Evolutionary conservation across 2,888 invertebrate species (phyloP), one percentile per base, ranked within the genome.

Genomic region (Arrhopalites spinosus): DNA sequence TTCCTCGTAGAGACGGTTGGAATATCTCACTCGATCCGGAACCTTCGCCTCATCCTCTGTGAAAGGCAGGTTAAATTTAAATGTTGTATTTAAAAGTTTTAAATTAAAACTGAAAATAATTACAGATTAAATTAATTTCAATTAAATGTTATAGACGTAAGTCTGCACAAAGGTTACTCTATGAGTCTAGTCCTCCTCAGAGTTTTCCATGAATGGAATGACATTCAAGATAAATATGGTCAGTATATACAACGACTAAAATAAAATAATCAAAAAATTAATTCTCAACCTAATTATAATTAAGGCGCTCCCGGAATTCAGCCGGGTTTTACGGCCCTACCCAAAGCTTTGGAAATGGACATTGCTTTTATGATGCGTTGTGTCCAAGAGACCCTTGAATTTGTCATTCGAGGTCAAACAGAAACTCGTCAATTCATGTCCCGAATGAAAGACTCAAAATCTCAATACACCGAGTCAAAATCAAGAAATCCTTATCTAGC

Each of bases 211-310:
- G 68, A 74, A 50, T 74, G 74, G 74, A 45, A 53, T 23, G 8
- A 43, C 25, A 74, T 74, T 68, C 74, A 74, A 68, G 68, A 68
- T 30, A 74, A 67, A 36, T 59, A 68, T 11, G 74, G 74, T 68
- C 20, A 30, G 23, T 2, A 20, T 23, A 25, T 67, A 13, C 11
- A 20, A 2, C 36, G 3, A 36, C 5, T 66, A 45, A 20, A 13
- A 25, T 47, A 17, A 47, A 68, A 43, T 43, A 5, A 43, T 5
- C 25, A 5, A 17, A n/a, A 64, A 23, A 8, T 29, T 5, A 27
- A 29, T 27, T 64, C n/a, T 29, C 13, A n/a, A n/a, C n/a, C n/a
- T n/a, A n/a, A n/a, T n/a, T n/a, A n/a, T n/a, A n/a, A n/a, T n/a
- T n/a, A 8, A 70, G 71, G 71, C 8, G 74, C 74, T 5, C 74